A percentile compares a stretch with the other conserved stretches of the same genome.
phyloP scores from a whole-genome alignment of 2,888 invertebrate species.

The Eupithecia inturbata region DNA sequence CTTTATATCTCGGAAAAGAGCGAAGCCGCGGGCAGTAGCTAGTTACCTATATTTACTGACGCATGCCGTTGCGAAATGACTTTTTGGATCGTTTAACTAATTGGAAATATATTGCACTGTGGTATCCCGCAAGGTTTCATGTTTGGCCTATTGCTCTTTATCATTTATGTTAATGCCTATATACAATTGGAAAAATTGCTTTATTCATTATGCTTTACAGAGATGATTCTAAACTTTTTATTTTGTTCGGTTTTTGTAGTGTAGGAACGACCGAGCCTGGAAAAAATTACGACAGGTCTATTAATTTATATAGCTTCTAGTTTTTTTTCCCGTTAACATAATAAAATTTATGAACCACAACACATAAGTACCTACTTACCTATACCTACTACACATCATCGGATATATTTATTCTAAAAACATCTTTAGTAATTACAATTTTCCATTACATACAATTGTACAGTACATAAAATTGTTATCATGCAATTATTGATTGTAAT shows the following conservation, averaged over 20 bases:
- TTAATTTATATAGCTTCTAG: too few relatives aligned
- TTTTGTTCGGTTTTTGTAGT: not conserved
- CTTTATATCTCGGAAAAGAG: too few relatives aligned
- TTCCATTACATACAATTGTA: not conserved
- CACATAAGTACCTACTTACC: not conserved
- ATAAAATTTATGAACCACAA: not conserved
- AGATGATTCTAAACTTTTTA: not conserved
- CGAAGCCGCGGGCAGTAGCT: too few relatives aligned
- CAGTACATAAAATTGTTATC: slow-evolving; percentile 7
- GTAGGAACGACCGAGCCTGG: too few relatives aligned
- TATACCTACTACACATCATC: not conserved
- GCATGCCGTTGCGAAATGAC: not conserved
- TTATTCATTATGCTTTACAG: not conserved
- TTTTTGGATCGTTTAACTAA: not conserved
- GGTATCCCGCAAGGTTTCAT: not conserved
- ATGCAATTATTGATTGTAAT: slow-evolving; percentile 28
- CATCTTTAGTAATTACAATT: not conserved
- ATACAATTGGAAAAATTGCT: not conserved
- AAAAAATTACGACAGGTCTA: too few relatives aligned
- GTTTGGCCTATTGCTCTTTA: not conserved
- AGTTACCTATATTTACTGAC: not conserved
- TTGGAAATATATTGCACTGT: not conserved
- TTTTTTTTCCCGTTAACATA: too few relatives aligned
- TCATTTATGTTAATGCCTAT: not conserved
- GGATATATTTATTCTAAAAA: not conserved